phyloP scores from a whole-genome alignment of 2,888 invertebrate species.

The Galerucella nymphaeae region DNA sequence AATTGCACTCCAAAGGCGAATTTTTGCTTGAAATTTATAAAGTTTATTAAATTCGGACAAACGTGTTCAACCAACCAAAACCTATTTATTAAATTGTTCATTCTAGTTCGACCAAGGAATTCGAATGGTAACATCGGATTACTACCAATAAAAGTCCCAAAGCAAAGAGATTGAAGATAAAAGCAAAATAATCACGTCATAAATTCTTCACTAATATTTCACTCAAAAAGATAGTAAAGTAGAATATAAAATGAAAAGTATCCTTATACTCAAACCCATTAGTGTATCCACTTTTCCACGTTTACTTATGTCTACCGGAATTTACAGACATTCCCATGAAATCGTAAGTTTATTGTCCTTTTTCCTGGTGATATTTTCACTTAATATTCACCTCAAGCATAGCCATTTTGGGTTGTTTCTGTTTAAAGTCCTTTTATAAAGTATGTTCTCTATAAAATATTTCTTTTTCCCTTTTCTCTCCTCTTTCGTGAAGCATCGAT shows the following conservation, averaged over 20 bases:
- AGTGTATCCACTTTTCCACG: conserved; percentile 33
- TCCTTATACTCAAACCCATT: conserved; percentile 31
- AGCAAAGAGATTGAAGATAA: conserved; percentile 14
- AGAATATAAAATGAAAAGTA: conserved; percentile 33
- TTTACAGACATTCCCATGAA: conserved; percentile 41
- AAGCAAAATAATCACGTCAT: conserved; percentile 17
- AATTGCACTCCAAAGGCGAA: no score
- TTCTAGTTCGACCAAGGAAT: not conserved
- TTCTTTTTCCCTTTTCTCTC: no score
- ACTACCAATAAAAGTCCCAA: not conserved
- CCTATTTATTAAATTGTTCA: no score
- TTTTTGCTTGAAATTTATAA: no score
- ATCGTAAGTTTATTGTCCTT: conserved; percentile 41
- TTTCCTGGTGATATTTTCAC: conserved; percentile 39
- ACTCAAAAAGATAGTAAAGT: conserved; percentile 23
- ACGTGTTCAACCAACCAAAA: no score
- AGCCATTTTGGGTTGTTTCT: conserved; percentile 37
- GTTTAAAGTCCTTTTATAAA: no score
- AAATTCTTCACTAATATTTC: conserved; percentile 28
- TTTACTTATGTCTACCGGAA: conserved; percentile 38
- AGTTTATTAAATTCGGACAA: no score
- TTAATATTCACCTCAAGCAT: conserved; percentile 41
- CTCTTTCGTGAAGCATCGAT: conserved; percentile 26
- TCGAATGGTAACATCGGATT: not conserved
- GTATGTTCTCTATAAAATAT: no score